Evolutionary conservation across 1,140 invertebrate genomes (phyloP).

Genomic region (Saccostrea echinata): DNA sequence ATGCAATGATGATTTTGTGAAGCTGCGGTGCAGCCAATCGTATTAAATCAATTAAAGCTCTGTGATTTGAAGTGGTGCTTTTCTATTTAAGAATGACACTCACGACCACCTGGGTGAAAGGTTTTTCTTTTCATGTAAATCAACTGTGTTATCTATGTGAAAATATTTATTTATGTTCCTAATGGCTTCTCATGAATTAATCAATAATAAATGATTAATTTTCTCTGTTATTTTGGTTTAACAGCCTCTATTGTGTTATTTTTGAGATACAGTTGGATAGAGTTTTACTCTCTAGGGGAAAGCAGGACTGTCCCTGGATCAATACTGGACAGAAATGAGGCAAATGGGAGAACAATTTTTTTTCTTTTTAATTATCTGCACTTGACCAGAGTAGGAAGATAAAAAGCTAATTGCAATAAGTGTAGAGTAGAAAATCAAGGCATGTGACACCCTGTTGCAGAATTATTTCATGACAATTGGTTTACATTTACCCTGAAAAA

Average conservation of each 20-base stretch:
- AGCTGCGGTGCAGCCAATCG: not conserved
- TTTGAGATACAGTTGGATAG: not conserved
- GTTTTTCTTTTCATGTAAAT: constrained; percentile 8
- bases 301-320: not conserved
- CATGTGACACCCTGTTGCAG: not conserved
- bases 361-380: not conserved
- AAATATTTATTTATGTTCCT: constrained; percentile 26
- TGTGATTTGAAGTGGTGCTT: not conserved
- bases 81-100: not conserved
- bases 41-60: not conserved
- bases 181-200: constrained; percentile 24
- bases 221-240: constrained; percentile 15
- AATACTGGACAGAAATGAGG: not conserved
- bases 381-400: not conserved
- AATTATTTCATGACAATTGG: not conserved
- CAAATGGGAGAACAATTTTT: not conserved
- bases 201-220: constrained; percentile 27
- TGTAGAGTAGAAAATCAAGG: not conserved
- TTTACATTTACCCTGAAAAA: not conserved
- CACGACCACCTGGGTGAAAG: not conserved
- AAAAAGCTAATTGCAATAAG: not conserved
- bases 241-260: not conserved
- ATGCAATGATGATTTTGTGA: not conserved
- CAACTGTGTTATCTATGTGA: constrained; percentile 8
- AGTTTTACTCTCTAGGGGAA: not conserved